Evolutionary conservation across 2,888 invertebrate species (phyloP), one percentile per base, ranked within the genome.

Genomic region (Cerastis leucographa): DNA sequence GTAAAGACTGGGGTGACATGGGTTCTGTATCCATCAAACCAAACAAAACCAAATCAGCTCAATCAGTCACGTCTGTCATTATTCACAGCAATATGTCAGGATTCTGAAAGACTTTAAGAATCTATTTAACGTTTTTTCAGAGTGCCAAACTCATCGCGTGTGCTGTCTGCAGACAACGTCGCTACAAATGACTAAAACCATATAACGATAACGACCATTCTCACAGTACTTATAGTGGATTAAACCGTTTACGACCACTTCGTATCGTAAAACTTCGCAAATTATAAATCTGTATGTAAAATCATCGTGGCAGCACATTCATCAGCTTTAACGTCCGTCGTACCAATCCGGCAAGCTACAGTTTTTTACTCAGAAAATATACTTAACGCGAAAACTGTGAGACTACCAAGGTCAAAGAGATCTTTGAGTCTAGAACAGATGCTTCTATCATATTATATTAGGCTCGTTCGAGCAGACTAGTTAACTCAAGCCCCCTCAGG

Each of bases 251-350:
- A 85, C 72, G 74, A 81, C 49, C 78, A 62, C 64, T 69, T 51
- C 51, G 76, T 46, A 70, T 67, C 77, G 71, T 69, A 73, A 71
- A 84, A 84, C 75, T 78, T 79, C 65, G 35, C 46, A 70, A 82
- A 77, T 84, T 85, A 78, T 85, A 85, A 85, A 81, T 74, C 75
- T 65, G 65, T 74, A 74, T 71, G 74, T 61, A 44, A 59, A 80
- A 74, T 61, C 35, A 54, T 75, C 75, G 61, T 65, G 70, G 66
- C 46, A 75, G 29, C 59, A 81, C 66, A 75, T 84, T 74, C 81
- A 75, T 78, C 56, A 70, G 54, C 44, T 74, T 65, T 73, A 84
- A 76, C 59, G 71, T 71, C 71, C 42, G 35, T 66, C 61, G 54
- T 61, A 66, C 56, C 29, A 62, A 67, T 74, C 66, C 44, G 42